Evolutionary conservation across 1,140 invertebrate genomes (phyloP), one percentile per base, ranked within the genome.

Genomic region (Brachionus calyciflorus): DNA sequence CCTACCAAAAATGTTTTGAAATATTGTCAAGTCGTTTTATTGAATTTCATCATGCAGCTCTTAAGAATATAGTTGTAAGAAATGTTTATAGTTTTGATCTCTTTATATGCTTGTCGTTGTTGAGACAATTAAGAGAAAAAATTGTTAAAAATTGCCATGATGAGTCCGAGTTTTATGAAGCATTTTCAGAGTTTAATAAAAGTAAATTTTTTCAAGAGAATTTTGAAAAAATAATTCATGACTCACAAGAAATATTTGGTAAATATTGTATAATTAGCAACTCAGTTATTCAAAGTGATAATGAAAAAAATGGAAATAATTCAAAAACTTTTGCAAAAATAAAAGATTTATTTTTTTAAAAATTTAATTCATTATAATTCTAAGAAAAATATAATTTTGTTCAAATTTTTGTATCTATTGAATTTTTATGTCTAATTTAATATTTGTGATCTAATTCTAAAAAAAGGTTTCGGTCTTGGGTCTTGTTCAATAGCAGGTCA

Each of bases 131-230:
- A 19, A 21, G 69, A 73, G 1, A 73, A 21, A 10, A 73, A 33
- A 33, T 73, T 21, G 0, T 73, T 3, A 49, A 70, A 30, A 24
- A 41, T 19, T 19, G 33, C 5, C 24, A 51, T 1, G 19, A 55
- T 55, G 69, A 73, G 10, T 12, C 37, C 5, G 30, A 51, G 19
- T 49, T 55, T 55, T 73, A 30, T 41, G 46, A 73, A 49, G 40
- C n/a, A 21, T 73, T 73, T 55, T 33, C 46, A 2, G n/a, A 73
- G 26, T 73, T 73, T 28, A 73, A 73, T 55, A 55, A 49, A 73
- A 41, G 51, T 7, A 26, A 30, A n/a, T 41, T 28, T 24, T 51
- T 73, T 55, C 17, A 37, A 14, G 19, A 14, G 19, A 73, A 73
- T 26, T 73, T 73, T 51, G 26, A 19, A 21, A 40, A 19, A 40